phyloP scores from a whole-genome alignment of 2,113 vertebrate species.

The Sialia sialis region DNA sequence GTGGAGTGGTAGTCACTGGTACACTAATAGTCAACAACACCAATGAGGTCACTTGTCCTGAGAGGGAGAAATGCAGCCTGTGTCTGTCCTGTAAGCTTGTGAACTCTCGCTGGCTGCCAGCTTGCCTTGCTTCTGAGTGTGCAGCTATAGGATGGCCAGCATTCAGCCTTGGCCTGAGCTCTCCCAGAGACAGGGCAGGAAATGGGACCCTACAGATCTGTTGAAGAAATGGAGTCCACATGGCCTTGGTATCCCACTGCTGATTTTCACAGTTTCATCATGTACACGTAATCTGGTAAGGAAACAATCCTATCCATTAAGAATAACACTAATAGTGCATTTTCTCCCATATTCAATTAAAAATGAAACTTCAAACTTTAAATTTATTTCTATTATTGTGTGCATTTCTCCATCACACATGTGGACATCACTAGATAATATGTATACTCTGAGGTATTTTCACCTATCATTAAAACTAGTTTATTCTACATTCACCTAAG shows the following conservation, averaged over 20 bases:
- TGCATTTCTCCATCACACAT: not conserved
- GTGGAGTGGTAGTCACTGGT: rapidly evolving
- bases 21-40: not conserved
- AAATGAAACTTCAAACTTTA: not conserved
- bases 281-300: not conserved
- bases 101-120: not conserved
- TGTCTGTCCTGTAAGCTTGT: not conserved
- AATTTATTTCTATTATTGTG: not conserved
- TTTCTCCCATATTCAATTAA: not conserved
- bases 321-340: not conserved
- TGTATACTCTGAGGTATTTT: not conserved
- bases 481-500: not conserved
- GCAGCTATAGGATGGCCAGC: not conserved
- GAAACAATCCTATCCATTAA: not conserved
- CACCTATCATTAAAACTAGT: not conserved
- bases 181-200: not conserved
- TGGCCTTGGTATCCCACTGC: not conserved
- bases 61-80: not conserved
- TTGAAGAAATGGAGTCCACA: not conserved
- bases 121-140: not conserved
- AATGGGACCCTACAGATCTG: not conserved
- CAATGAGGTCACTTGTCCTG: not conserved
- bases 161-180: not conserved
- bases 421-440: rapidly evolving
- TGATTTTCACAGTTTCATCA: not conserved